Base-by-base conservation (phyloP, 2,797 vertebrate species). In the Cheirogaleus major region DNA sequence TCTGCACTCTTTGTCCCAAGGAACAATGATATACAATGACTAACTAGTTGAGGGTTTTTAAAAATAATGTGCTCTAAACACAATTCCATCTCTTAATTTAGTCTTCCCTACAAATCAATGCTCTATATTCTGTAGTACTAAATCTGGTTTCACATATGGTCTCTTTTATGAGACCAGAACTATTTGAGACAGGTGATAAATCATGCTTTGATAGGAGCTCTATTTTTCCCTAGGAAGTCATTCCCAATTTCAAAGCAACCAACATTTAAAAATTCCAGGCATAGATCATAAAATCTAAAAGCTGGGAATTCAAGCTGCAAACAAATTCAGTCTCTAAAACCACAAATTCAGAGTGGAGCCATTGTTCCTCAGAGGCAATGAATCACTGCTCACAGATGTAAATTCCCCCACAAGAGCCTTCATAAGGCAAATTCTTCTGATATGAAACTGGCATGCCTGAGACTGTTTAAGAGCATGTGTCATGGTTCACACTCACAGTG, bases 221-320 rank as follows among this genome's bases (percentile, higher is more conserved):
- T 79, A 61, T 80, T 91, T 90, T 76, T 75, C 73, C 84, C 70
- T 52, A 84, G 92, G 32, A 95, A 35, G n/a, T n/a, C 25, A 84
- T 67, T 76, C 52, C n/a, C 45, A 73, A 78, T 61, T 84, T 90
- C 67, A 91, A 92, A 88, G 55, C 9, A 48, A 41, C 52, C 35
- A 69, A 43, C 25, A 57, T 52, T 80, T 70, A 48, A 75, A 89
- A 91, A 86, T 92, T 90, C 88, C 30, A 93, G 82, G 81, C 27
- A 59, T 22, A 32, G 23, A 91, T 57, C 41, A 65, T 50, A 96
- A 89, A 97, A 95, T 76, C 65, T 15, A 69, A 86, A 91, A 35
- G 11, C 57, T 65, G 70, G 27, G 55, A 83, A 95, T 86, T 61
- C 10, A 79, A 84, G 59, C 48, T 84, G 59, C 69, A 82, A 85